Conservation (phyloP, 1,140 invertebrate species). For the Tyrophagus putrescentiae region DNA sequence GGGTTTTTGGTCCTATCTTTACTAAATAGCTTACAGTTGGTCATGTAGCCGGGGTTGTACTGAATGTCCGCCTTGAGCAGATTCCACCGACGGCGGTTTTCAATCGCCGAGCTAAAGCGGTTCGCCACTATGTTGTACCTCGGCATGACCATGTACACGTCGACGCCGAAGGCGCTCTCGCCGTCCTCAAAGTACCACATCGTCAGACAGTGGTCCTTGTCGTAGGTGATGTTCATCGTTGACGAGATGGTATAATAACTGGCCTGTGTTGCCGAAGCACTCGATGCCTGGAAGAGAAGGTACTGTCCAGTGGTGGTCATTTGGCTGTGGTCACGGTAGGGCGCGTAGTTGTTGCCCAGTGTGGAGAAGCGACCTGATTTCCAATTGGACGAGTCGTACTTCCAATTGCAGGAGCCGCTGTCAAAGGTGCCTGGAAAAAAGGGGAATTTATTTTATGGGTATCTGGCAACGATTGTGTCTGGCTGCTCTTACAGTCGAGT, state of each 20-base stretch:
- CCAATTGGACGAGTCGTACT: background rate
- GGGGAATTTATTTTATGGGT: no score
- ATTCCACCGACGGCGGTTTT: background rate
- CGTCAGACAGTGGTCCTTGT: background rate
- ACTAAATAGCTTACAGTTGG: background rate
- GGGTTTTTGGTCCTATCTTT: background rate
- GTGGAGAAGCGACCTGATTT: background rate
- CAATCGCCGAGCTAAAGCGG: background rate
- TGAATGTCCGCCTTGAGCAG: constrained; percentile 3
- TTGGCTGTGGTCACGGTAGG: background rate
- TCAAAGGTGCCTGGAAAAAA: no score
- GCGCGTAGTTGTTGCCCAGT: constrained; percentile 5
- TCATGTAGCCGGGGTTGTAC: background rate
- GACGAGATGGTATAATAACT: no score
- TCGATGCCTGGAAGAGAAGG: background rate
- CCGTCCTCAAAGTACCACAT: constrained; percentile 11
- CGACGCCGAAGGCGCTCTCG: background rate
- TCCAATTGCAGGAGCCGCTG: background rate
- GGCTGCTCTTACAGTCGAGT: background rate
- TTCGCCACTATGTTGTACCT: background rate
- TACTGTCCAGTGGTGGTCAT: background rate
- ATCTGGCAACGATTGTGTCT: no score
- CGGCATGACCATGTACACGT: background rate
- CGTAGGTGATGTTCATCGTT: background rate
- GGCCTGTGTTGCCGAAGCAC: background rate